Conservation (phyloP, 2,888 invertebrate genomes). For the Synergus japonicus region DNA sequence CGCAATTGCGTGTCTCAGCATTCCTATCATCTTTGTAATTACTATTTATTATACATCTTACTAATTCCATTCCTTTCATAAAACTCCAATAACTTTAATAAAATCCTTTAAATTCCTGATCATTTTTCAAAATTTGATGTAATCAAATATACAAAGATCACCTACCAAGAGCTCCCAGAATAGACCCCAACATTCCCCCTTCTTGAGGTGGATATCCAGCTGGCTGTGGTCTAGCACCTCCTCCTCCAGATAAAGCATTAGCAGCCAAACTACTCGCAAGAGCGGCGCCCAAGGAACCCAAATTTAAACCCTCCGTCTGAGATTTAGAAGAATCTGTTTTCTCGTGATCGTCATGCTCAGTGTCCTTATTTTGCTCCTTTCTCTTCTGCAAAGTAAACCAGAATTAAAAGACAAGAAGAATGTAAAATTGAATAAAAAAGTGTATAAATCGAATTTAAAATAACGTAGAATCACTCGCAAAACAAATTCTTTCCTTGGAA, state of each 20-base stretch:
- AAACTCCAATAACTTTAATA: too few species aligned
- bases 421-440: neutral
- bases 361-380: constrained; percentile 60
- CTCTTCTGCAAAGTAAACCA: constrained; percentile 58
- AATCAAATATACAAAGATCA: neutral
- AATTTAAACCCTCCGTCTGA: constrained; percentile 69
- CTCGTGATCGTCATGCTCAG: constrained; percentile 64
- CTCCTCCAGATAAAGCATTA: constrained; percentile 67
- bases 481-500: neutral
- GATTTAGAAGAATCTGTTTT: constrained; percentile 66
- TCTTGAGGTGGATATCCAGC: constrained; percentile 71
- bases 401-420: neutral
- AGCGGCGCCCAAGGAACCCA: constrained; percentile 73
- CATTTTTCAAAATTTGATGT: neutral
- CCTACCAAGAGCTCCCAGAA: constrained; percentile 73
- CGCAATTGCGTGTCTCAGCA: constrained; percentile 42
- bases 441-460: neutral
- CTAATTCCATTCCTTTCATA: too few species aligned
- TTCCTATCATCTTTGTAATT: constrained; percentile 33
- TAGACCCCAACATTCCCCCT: constrained; percentile 70
- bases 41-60: too few species aligned
- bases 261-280: constrained; percentile 71
- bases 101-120: too few species aligned
- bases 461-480: neutral
- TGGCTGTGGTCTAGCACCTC: constrained; percentile 59